A percentile compares a stretch with the other conserved stretches of the same genome.
Evolutionary conservation across 1,140 invertebrate species (phyloP).

Genomic region (Choristoneura fumiferana): DNA sequence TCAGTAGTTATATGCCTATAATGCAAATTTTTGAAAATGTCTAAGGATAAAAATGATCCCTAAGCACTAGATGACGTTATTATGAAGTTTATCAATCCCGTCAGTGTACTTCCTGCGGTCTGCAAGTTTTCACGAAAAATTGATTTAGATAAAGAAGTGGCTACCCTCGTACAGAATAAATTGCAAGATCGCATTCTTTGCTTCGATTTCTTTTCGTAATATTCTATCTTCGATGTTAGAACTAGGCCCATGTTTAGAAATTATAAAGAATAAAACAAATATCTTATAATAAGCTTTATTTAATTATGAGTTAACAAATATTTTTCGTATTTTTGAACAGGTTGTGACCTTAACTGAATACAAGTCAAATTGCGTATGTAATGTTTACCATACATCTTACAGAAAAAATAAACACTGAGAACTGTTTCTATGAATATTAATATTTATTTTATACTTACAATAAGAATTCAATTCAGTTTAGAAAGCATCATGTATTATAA

Average conservation of each 20-base stretch:
- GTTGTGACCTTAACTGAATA: conserved; percentile 78
- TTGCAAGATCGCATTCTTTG: too few species aligned
- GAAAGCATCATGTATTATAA: conserved; percentile 72
- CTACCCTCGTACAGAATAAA: not conserved
- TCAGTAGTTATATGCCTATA: too few species aligned
- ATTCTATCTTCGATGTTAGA: too few species aligned
- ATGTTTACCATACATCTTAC: conserved; percentile 65
- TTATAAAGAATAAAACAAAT: conserved; percentile 68
- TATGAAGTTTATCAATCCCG: too few species aligned
- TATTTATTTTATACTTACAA: conserved; percentile 74
- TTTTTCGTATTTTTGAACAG: conserved; percentile 76
- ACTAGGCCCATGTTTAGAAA: not conserved
- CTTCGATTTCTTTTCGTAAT: too few species aligned
- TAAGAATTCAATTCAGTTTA: conserved; percentile 75
- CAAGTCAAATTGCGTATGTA: conserved; percentile 72
- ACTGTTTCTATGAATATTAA: conserved; percentile 73
- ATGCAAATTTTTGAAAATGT: too few species aligned
- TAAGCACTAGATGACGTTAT: too few species aligned
- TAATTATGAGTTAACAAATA: conserved; percentile 79
- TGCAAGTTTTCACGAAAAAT: too few species aligned
- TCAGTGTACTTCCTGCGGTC: too few species aligned
- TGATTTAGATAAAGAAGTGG: too few species aligned
- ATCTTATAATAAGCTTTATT: conserved; percentile 79
- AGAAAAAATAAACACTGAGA: conserved; percentile 74
- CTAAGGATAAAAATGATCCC: too few species aligned